phyloP scores from a whole-genome alignment of 2,888 invertebrate species.

The Folsomia candida region DNA sequence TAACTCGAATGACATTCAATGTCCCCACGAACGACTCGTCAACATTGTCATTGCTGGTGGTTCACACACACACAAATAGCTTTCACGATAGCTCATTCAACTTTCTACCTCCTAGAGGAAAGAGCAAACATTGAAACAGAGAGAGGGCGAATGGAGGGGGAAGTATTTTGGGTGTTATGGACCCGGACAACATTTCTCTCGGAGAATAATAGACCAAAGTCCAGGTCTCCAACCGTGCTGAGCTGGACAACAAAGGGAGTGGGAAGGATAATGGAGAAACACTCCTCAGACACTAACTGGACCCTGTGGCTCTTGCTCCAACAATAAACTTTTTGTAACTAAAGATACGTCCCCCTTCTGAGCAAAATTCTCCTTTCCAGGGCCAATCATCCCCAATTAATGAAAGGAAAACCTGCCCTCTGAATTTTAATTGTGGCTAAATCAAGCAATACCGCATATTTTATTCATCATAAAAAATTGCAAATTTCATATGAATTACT shows the following conservation, averaged over 20 bases:
- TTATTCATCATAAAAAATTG: no score
- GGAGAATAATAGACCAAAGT: background rate
- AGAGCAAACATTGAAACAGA: background rate
- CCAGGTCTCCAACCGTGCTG: background rate
- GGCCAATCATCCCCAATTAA: background rate
- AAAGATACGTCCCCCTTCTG: no score
- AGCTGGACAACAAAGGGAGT: constrained; percentile 3
- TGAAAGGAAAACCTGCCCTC: no score
- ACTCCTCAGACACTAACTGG: constrained; percentile 4
- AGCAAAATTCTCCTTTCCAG: background rate
- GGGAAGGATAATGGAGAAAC: constrained; percentile 5
- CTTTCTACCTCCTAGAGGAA: background rate
- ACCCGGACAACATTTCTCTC: background rate
- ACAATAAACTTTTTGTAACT: background rate
- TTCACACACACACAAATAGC: background rate
- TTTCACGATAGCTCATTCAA: background rate
- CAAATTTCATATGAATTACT: no score
- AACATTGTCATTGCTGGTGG: background rate
- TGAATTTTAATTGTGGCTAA: no score
- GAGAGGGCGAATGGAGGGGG: no score
- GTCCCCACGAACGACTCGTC: no score
- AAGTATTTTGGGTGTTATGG: background rate
- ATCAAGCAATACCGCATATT: no score
- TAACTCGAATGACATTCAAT: no score
- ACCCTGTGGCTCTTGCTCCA: constrained; percentile 9